These are phyloP conservation scores for Hippopotamyrus pictus DNA, from an alignment of 2,797 vertebrate species.

Conservation along the genomic window DNA sequence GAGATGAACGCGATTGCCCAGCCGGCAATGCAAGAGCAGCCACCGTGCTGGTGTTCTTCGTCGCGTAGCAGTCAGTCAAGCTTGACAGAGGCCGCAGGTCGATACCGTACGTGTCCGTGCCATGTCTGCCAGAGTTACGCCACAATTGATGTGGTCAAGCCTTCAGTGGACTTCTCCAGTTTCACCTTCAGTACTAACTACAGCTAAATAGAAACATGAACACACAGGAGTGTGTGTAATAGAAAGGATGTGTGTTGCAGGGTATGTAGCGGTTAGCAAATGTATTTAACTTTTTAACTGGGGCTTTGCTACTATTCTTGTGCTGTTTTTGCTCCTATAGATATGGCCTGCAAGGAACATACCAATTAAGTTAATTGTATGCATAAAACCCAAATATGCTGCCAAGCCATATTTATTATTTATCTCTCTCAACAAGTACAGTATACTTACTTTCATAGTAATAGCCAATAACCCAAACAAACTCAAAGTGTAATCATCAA, in stretches of 20 bases:
- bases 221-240: neutral
- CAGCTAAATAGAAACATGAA: neutral
- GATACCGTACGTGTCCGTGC: conserved; percentile 30
- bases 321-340: neutral
- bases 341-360: neutral
- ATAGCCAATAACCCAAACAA: neutral
- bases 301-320: neutral
- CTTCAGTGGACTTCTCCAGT: neutral
- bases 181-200: neutral
- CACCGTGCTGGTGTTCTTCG: conserved; percentile 36
- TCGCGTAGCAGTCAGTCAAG: conserved; percentile 37
- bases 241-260: neutral
- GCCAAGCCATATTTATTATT: neutral
- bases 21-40: conserved; percentile 19
- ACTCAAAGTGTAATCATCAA: neutral
- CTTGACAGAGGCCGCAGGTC: conserved; percentile 44
- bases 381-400: conserved; percentile 1
- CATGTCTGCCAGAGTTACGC: conserved; percentile 2
- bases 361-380: neutral
- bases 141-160: conserved; percentile 12
- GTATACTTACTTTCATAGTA: neutral
- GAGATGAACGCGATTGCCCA: neutral
- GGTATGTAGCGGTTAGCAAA: neutral
- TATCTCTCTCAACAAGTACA: neutral
- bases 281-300: neutral